Evolutionary conservation across 2,113 vertebrate species (phyloP).

Genomic region (Mirounga angustirostris): DNA sequence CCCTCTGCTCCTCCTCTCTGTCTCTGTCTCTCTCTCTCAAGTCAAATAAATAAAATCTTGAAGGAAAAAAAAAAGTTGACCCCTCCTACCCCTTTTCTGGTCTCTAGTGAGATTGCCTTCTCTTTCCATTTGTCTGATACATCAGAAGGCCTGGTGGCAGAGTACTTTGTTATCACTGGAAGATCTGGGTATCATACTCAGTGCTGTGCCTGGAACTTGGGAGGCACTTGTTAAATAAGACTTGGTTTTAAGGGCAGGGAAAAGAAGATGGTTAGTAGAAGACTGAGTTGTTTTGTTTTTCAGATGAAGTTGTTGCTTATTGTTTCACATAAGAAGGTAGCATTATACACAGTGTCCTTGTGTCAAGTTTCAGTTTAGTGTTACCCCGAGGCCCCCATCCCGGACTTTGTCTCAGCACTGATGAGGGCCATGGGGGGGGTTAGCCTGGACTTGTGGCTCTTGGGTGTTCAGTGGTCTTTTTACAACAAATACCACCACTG

Average conservation of each 20-base stretch:
- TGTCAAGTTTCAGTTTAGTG: neutral
- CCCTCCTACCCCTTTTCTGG: neutral
- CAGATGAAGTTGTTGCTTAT: neutral
- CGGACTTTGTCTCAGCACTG: neutral
- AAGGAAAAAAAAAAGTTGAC: neutral
- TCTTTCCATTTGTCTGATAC: neutral
- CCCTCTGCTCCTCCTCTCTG: neutral
- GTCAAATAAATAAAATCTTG: neutral
- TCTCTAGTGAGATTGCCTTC: neutral
- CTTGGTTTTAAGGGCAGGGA: neutral
- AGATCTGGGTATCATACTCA: neutral
- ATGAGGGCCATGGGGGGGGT: neutral
- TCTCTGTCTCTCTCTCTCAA: neutral
- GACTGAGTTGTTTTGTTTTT: neutral
- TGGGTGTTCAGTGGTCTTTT: neutral
- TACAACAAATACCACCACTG: neutral
- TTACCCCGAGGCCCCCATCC: accelerated
- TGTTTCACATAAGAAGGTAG: neutral
- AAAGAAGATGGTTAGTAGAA: neutral
- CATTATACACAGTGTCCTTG: neutral
- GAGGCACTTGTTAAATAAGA: neutral
- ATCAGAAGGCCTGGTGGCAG: neutral
- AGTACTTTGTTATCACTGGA: neutral
- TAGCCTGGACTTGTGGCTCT: neutral
- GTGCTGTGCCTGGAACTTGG: neutral